Evolutionary conservation across 2,888 invertebrate genomes (phyloP).

Genomic region (Theristus sp.): DNA sequence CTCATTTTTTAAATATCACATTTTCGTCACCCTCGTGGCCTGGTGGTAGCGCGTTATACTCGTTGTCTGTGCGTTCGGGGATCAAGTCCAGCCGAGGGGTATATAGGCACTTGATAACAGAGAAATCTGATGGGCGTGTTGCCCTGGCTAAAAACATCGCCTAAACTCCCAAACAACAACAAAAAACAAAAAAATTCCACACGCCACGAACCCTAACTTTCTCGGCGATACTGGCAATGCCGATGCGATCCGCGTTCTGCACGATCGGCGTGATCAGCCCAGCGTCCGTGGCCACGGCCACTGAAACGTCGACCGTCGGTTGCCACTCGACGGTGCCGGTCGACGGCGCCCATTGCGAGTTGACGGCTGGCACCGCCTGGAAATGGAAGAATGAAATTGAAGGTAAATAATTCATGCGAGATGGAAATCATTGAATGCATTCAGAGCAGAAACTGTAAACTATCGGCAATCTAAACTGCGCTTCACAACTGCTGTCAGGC

Average conservation of each 20-base stretch:
- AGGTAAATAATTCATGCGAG: not conserved
- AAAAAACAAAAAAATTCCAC: too few relatives aligned
- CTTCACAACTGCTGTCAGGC: too few relatives aligned
- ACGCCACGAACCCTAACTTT: slow-evolving; percentile 33
- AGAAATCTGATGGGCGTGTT: too few relatives aligned
- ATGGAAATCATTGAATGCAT: slow-evolving; percentile 29
- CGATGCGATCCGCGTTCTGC: slow-evolving; percentile 38
- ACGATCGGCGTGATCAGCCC: slow-evolving; percentile 49
- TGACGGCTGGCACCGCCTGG: slow-evolving; percentile 32
- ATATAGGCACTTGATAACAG: too few relatives aligned
- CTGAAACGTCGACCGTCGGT: slow-evolving; percentile 40
- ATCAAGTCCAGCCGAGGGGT: too few relatives aligned
- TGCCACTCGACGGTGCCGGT: slow-evolving; percentile 14
- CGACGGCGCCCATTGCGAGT: slow-evolving; percentile 29
- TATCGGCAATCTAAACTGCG: too few relatives aligned
- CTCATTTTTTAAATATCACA: too few relatives aligned
- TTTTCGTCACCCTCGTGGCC: too few relatives aligned
- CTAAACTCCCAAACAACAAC: too few relatives aligned
- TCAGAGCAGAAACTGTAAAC: not conserved
- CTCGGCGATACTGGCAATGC: slow-evolving; percentile 39
- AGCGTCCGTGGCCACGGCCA: slow-evolving; percentile 46
- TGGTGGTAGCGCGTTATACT: too few relatives aligned
- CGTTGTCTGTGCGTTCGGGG: too few relatives aligned
- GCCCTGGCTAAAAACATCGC: too few relatives aligned
- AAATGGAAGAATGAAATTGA: slow-evolving; percentile 5